These are phyloP conservation scores for Diplazon laetatorius DNA, from an alignment of 2,888 invertebrate genomes.

Conservation along the genomic window DNA sequence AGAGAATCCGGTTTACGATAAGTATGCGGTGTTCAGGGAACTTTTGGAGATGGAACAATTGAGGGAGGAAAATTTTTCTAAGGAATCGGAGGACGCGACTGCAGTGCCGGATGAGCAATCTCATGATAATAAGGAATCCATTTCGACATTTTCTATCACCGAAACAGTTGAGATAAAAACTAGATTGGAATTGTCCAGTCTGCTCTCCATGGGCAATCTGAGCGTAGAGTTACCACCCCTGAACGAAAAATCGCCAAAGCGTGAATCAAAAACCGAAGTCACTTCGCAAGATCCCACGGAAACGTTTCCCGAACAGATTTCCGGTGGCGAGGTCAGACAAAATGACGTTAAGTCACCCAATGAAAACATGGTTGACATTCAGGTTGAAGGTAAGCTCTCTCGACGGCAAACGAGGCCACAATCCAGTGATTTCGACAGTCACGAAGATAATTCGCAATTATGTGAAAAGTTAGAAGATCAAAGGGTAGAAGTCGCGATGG, in stretches of 20 bases:
- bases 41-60: slow-evolving; percentile 87
- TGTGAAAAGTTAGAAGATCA: slow-evolving; percentile 38
- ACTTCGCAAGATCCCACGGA: slow-evolving; percentile 37
- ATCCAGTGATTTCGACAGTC: neutral
- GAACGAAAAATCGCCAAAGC: slow-evolving; percentile 5
- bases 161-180: slow-evolving; percentile 11
- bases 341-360: slow-evolving; percentile 6
- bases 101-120: slow-evolving; percentile 20
- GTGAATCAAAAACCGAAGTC: slow-evolving; percentile 19
- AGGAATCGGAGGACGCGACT: slow-evolving; percentile 46
- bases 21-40: slow-evolving; percentile 95
- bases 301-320: slow-evolving; percentile 24
- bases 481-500: neutral
- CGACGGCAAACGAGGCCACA: neutral
- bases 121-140: slow-evolving; percentile 13
- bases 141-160: slow-evolving; percentile 1
- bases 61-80: slow-evolving; percentile 66
- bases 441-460: slow-evolving; percentile 31
- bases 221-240: slow-evolving; percentile 47
- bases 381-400: neutral
- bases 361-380: slow-evolving; percentile 30
- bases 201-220: slow-evolving; percentile 38
- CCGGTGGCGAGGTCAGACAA: slow-evolving; percentile 27
- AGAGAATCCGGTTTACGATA: slow-evolving; percentile 87
- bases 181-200: slow-evolving; percentile 25